Conservation (phyloP, 2,888 invertebrate genomes). For the Eremobia ochroleuca region DNA sequence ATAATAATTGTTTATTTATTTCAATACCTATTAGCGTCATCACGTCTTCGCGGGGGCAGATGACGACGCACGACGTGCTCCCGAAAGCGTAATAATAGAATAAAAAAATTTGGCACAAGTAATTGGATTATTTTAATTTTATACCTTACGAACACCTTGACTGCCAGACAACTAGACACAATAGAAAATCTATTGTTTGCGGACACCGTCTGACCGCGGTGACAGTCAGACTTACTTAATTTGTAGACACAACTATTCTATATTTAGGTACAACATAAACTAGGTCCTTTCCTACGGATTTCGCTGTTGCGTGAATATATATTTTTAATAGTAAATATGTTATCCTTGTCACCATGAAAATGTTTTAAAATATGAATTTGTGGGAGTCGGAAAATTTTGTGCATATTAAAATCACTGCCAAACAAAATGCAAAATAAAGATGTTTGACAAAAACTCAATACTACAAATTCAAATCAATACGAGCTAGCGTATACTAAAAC, state of each 20-base stretch:
- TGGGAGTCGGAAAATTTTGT: neutral
- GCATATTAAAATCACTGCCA: neutral
- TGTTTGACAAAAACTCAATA: neutral
- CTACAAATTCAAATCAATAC: neutral
- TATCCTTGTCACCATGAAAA: too few relatives aligned
- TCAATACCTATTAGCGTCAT: neutral
- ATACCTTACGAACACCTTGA: too few relatives aligned
- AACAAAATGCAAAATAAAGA: neutral
- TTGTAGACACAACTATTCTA: neutral
- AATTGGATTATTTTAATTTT: neutral
- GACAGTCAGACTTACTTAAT: too few relatives aligned
- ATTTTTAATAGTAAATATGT: neutral
- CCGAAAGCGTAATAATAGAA: neutral
- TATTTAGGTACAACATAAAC: neutral
- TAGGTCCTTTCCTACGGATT: neutral
- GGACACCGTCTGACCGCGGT: too few relatives aligned
- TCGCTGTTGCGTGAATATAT: neutral
- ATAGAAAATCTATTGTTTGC: too few relatives aligned
- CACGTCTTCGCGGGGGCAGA: neutral
- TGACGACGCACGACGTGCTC: neutral
- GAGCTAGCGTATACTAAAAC: neutral
- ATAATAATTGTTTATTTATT: neutral
- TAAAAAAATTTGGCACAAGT: neutral
- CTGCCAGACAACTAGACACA: too few relatives aligned
- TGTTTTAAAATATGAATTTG: neutral